Evolutionary conservation across 2,888 invertebrate genomes (phyloP), one percentile per base, ranked within the genome.

Genomic region (Pseudeuparius sepicola): DNA sequence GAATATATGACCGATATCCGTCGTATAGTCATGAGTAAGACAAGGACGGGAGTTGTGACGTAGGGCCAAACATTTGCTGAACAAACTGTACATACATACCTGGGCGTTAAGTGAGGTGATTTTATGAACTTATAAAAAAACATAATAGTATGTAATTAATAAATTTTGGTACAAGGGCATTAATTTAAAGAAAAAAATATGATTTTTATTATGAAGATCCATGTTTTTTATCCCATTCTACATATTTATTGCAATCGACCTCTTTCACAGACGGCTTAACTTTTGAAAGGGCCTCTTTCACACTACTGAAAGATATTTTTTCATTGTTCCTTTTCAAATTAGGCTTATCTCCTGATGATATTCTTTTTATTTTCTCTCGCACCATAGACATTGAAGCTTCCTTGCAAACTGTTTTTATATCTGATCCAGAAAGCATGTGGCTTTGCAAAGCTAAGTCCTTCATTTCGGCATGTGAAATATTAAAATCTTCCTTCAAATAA

Each of bases 301-400:
- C 37, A 36, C 46, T 47, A 3, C 39, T 36, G n/a, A 37, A 39
- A 10, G 34, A 43, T 2, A 75, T 68, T 50, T 64, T 46, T 61
- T 57, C 36, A 75, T 43, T 71, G 68, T 1, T 57, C 48, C 27
- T 71, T 47, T 24, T 31, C 31, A 24, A 13, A 52, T 49, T 7
- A 47, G 35, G 14, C 32, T 42, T 5, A 40, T 20, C 13, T n/a
- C n/a, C n/a, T n/a, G n/a, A n/a, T n/a, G n/a, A 39, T 55, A 52
- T 36, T 25, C 45, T 42, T 4, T 41, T 42, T 12, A 57, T 40
- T 37, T 47, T 50, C 36, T 78, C 52, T 43, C 89, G 69, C 14
- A 90, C 70, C 14, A 78, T 73, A 15, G 70, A 66, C 87, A 94
- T 90, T 36, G 83, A 75, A 1, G 87, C 81, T 66, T 93, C 90